Percentiles rank a stretch among this genome's conserved stretches.
Conservation (phyloP, 2,113 vertebrate genomes). For the Columba livia region DNA sequence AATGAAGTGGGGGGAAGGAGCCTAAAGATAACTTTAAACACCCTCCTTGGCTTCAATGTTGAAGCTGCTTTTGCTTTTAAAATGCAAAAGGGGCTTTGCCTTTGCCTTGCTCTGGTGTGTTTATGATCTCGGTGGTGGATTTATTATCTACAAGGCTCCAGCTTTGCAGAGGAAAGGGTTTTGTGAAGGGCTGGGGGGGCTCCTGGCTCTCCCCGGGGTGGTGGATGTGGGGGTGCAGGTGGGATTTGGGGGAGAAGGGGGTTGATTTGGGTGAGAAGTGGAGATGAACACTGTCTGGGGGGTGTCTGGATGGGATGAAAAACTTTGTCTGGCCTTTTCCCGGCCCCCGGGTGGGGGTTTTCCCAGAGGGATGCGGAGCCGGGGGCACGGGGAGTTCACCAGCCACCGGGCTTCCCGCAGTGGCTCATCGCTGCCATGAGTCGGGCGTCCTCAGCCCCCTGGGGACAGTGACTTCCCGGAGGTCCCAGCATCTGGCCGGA, state of each 20-base stretch:
- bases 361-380: background rate
- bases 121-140: background rate
- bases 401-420: background rate
- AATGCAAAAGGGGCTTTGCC: background rate
- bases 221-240: accelerated
- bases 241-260: background rate
- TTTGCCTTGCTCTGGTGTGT: background rate
- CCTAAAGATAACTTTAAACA: background rate
- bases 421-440: background rate
- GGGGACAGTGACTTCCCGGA: background rate
- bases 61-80: background rate
- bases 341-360: background rate
- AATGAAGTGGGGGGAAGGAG: accelerated
- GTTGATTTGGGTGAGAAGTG: accelerated
- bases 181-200: background rate
- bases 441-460: accelerated
- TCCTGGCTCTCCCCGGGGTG: no score
- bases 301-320: background rate
- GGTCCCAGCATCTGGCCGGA: background rate
- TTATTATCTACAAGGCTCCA: background rate
- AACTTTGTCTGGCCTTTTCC: background rate
- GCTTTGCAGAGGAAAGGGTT: background rate
- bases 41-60: background rate
- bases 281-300: accelerated
- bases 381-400: accelerated